Evolutionary conservation across 2,797 vertebrate genomes (phyloP).

Genomic region (Pempheris klunzingeri): DNA sequence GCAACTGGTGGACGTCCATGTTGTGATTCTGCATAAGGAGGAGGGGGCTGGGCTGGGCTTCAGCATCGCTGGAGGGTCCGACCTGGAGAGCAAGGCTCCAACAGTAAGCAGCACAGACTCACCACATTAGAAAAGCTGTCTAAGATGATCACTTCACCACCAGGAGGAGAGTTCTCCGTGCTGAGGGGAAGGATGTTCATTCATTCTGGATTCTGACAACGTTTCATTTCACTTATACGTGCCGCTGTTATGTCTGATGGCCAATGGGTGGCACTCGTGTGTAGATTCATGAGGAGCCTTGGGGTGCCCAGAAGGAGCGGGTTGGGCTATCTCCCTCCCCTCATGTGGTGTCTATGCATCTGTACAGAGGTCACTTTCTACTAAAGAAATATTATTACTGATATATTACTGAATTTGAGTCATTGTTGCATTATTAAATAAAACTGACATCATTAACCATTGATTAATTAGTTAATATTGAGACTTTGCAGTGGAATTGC

Average conservation of each 20-base stretch:
- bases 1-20: conserved; percentile 93
- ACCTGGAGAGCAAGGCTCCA: conserved; percentile 92
- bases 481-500: too few species aligned
- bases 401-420: too few species aligned
- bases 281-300: neutral
- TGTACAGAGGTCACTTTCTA: neutral
- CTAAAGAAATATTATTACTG: too few species aligned
- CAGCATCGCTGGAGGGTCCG: conserved; percentile 93
- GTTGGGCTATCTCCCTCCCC: neutral
- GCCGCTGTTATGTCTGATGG: neutral
- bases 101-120: conserved; percentile 88
- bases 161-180: neutral
- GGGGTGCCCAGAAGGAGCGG: neutral
- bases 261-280: neutral
- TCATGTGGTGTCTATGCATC: neutral
- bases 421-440: neutral
- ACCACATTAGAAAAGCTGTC: neutral
- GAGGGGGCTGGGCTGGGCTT: conserved; percentile 94
- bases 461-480: too few species aligned
- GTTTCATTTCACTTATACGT: neutral
- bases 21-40: conserved; percentile 95
- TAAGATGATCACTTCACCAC: neutral
- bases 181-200: neutral
- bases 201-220: neutral
- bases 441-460: neutral